These are phyloP conservation scores for Lottia gigantea DNA, from an alignment of 2,888 invertebrate species.

Conservation along the genomic window DNA sequence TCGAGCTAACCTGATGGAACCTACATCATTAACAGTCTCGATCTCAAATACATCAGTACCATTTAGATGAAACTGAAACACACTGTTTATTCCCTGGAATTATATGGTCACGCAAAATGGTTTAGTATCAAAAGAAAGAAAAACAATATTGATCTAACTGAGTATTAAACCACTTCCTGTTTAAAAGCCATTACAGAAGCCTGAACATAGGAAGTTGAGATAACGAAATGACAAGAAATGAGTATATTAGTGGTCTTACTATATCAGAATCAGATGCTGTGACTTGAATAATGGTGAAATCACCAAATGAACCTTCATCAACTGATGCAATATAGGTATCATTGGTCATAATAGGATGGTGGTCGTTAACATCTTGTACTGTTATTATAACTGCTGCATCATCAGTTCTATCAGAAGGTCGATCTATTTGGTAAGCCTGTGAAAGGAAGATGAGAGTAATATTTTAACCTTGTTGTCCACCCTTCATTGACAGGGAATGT, in stretches of 20 bases:
- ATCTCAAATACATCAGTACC: slow-evolving; percentile 21
- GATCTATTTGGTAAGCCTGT: slow-evolving; percentile 31
- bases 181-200: background rate
- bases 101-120: background rate
- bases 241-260: slow-evolving; percentile 16
- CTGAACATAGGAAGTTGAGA: background rate
- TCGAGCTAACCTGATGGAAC: slow-evolving; percentile 17
- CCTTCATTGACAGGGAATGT: no score
- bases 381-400: slow-evolving; percentile 27
- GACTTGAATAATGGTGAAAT: slow-evolving; percentile 23
- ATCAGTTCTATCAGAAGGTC: slow-evolving; percentile 25
- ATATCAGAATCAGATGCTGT: slow-evolving; percentile 28
- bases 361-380: slow-evolving; percentile 33
- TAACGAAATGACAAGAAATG: background rate
- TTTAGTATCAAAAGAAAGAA: background rate
- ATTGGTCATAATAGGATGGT: slow-evolving; percentile 26
- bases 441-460: background rate
- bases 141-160: no score
- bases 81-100: slow-evolving; percentile 30
- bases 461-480: no score
- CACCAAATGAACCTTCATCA: slow-evolving; percentile 18
- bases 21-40: slow-evolving; percentile 13
- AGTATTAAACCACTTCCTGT: no score
- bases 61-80: slow-evolving; percentile 21
- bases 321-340: slow-evolving; percentile 17